Evolutionary conservation across 2,797 vertebrate species (phyloP).

Genomic region (Megalops cyprinoides): DNA sequence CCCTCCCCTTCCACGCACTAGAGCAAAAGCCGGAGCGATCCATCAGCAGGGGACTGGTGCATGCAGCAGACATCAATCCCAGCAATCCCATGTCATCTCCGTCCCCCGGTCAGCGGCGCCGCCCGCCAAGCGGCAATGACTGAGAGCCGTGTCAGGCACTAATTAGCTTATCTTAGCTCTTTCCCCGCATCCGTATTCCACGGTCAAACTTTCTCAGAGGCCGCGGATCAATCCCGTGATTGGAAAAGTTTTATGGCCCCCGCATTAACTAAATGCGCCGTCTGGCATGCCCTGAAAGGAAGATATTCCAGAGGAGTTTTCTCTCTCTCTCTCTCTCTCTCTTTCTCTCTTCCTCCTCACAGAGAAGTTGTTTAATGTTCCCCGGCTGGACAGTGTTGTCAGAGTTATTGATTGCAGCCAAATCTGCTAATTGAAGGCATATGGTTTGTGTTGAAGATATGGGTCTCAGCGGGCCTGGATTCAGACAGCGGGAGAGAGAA

Average conservation of each 20-base stretch:
- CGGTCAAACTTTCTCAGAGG: slow-evolving; percentile 4
- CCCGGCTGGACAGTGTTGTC: slow-evolving; percentile 24
- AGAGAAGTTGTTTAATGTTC: slow-evolving; percentile 35
- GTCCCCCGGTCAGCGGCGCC: not conserved
- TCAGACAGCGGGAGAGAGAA: not conserved
- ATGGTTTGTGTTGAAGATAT: slow-evolving; percentile 23
- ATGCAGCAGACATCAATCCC: not conserved
- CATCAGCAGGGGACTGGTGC: not conserved
- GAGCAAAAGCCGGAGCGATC: not conserved
- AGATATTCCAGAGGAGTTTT: not conserved
- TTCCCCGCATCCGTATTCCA: not conserved
- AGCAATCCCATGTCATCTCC: not conserved
- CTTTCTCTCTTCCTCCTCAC: slow-evolving; percentile 20
- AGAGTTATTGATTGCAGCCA: slow-evolving; percentile 40
- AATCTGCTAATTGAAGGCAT: slow-evolving; percentile 43
- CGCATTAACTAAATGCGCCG: slow-evolving; percentile 25
- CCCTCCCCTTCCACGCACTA: not conserved
- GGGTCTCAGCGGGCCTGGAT: slow-evolving; percentile 7
- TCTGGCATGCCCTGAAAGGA: slow-evolving; percentile 9
- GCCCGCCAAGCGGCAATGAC: not conserved
- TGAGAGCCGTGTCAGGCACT: not conserved
- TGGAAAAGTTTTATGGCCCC: not conserved
- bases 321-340: not conserved
- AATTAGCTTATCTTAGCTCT: slow-evolving; percentile 27
- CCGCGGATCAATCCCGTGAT: not conserved